Base-by-base conservation (phyloP, 1,140 invertebrate species). In the Camponotus vicinus region DNA sequence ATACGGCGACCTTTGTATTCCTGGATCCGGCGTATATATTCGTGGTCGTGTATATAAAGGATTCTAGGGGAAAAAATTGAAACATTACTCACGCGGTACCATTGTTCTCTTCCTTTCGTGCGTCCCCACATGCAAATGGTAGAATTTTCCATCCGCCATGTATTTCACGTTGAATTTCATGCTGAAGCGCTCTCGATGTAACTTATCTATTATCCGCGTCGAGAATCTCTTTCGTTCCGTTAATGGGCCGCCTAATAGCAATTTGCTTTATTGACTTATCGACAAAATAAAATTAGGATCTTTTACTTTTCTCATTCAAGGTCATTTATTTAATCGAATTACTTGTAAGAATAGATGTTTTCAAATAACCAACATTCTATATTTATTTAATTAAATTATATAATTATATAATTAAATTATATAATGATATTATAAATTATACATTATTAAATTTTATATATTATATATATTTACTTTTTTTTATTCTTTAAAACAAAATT, bases 61-160 rank as follows among this genome's bases (percentile, higher is more conserved):
- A 67, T 78, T 21, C 52, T 63, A 42, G 69, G 55, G 59, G 40
- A 80, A 88, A 76, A 86, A 86, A 88, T 80, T 88, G 84, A 86
- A 88, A 86, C 83, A 80, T 88, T 86, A 88, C 59, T 88, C 86
- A 86, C 86, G 76, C 71, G 63, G 61, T 52, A 67, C 86, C 55
- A 88, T 86, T 86, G 66, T 88, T 88, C 84, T 79, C 75, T 75
- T 42, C 75, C 75, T 61, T 86, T 61, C 77, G 63, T 63, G 40
- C 40, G 32, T 76, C 45, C 61, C 69, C 73, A 82, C 69, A 88
- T 76, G 57, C 70, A 69, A 82, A 88, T 71, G 57, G 87, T 73
- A 57, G 42, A 88, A 86, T 69, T 76, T 76, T 76, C 70, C 67
- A 55, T 71, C 64, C 84, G 57, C 76, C 18, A 13, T 76, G 78